phyloP scores from a whole-genome alignment of 2,888 invertebrate species.

The Petrolisthes manimaculis region DNA sequence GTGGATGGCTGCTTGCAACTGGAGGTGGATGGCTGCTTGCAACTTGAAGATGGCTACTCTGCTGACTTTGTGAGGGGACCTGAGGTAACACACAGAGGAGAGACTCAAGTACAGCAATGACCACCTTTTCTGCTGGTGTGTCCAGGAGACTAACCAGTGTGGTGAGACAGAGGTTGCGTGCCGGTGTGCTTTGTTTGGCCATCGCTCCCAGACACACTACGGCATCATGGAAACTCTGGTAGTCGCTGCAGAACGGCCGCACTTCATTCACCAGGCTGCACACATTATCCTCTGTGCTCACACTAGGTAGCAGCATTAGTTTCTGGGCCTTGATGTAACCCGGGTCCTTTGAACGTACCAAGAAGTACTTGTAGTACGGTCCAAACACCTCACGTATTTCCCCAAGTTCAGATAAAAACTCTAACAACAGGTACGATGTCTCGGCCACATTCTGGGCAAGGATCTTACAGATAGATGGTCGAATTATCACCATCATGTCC shows the following conservation, averaged over 20 bases:
- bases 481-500: conserved; percentile 56
- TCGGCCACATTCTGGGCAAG: conserved; percentile 50
- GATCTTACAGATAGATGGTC: conserved; percentile 57
- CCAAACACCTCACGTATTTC: conserved; percentile 52
- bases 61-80: background rate
- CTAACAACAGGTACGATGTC: conserved; percentile 41
- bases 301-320: conserved; percentile 47
- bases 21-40: background rate
- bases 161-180: conserved; percentile 33
- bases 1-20: background rate
- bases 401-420: conserved; percentile 38
- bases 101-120: conserved; percentile 59
- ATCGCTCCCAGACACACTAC: conserved; percentile 44
- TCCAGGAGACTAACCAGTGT: conserved; percentile 39
- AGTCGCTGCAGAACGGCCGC: conserved; percentile 60
- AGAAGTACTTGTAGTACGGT: conserved; percentile 61
- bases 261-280: conserved; percentile 54
- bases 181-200: conserved; percentile 23
- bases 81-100: conserved; percentile 42
- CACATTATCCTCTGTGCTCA: conserved; percentile 53
- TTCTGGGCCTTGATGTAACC: conserved; percentile 58
- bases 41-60: background rate
- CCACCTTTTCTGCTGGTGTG: conserved; percentile 47
- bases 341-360: conserved; percentile 62
- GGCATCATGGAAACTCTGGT: conserved; percentile 57